Evolutionary conservation across 2,888 invertebrate genomes (phyloP).

Genomic region (Galerucella pusilla): DNA sequence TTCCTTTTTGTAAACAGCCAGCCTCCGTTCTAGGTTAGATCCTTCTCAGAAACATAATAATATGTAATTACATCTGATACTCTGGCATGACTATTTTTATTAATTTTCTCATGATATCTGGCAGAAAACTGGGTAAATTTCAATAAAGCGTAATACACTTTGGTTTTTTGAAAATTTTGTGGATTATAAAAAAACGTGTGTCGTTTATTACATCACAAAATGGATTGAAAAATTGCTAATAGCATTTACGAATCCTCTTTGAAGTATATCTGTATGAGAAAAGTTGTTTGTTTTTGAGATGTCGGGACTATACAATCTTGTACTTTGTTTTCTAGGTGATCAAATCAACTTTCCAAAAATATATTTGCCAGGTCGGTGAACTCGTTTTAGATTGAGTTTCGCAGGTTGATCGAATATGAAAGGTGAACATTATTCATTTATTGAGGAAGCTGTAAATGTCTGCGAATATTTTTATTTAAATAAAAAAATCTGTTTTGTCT

Average conservation of each 20-base stretch:
- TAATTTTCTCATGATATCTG: too few species aligned
- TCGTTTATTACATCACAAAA: too few species aligned
- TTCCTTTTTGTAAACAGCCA: too few species aligned
- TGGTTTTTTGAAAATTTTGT: too few species aligned
- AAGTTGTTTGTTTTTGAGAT: constrained; percentile 9
- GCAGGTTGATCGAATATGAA: background rate
- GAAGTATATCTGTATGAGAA: background rate
- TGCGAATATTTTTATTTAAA: background rate
- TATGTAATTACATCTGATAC: too few species aligned
- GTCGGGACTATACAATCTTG: constrained; percentile 6
- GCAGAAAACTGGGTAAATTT: too few species aligned
- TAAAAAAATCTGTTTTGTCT: background rate
- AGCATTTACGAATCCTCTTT: background rate
- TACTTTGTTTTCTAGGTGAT: constrained; percentile 10
- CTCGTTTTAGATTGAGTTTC: background rate
- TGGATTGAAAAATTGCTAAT: background rate
- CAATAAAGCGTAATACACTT: too few species aligned
- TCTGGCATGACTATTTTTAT: too few species aligned
- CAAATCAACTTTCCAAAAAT: constrained; percentile 3
- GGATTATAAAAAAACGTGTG: too few species aligned
- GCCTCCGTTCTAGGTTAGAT: too few species aligned
- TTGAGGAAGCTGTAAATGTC: too few species aligned
- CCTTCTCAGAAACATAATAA: too few species aligned
- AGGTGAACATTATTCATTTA: background rate
- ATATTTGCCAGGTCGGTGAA: constrained; percentile 3